phyloP scores from a whole-genome alignment of 2,113 vertebrate genomes.

The Cryptoleucopteryx plumbea region DNA sequence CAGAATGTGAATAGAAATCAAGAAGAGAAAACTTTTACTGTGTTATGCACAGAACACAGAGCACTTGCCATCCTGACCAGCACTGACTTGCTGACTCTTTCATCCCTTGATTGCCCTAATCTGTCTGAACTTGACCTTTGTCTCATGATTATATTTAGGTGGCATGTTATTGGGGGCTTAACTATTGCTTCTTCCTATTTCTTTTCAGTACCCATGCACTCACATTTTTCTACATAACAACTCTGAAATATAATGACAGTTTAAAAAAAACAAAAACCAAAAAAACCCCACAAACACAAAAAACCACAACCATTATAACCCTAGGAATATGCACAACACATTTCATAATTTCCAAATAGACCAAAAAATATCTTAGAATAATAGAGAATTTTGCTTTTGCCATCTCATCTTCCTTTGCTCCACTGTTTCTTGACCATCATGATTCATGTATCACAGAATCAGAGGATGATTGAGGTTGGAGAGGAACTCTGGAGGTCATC shows the following conservation, averaged over 20 bases:
- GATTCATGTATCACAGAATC: not conserved
- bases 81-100: not conserved
- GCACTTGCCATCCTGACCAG: not conserved
- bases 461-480: not conserved
- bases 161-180: not conserved
- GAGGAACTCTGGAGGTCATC: not conserved
- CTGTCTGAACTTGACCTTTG: not conserved
- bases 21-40: not conserved
- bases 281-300: no score
- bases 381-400: not conserved
- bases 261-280: not conserved
- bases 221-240: not conserved
- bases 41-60: not conserved
- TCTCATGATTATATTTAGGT: not conserved
- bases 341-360: not conserved
- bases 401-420: not conserved
- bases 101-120: not conserved
- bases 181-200: not conserved
- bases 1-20: slow-evolving; percentile 28
- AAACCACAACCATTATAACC: accelerated
- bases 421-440: not conserved
- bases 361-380: not conserved
- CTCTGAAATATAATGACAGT: not conserved
- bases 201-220: not conserved
- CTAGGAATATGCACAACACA: not conserved